Base-by-base conservation (phyloP, 2,888 invertebrate genomes). In the Bedellia somnulentella region DNA sequence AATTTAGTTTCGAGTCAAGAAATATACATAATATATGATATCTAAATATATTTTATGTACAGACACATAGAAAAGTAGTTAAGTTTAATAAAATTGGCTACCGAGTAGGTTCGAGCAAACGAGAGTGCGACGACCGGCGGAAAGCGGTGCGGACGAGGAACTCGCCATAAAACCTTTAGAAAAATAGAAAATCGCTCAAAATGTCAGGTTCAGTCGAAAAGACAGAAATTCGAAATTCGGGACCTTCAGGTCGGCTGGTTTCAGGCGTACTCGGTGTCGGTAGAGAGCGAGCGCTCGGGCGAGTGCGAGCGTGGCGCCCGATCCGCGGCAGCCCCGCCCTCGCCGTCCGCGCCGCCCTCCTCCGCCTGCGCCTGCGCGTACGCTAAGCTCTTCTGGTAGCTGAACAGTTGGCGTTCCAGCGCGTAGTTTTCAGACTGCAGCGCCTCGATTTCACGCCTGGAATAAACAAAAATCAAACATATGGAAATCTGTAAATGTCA, bases 351-450 rank as follows among this genome's bases (percentile, higher is more conserved):
- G 36, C 59, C 59, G 14, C 52, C 53, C 47, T 77, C 80, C 38
- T 70, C 75, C 38, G 77, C 80, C 49, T 73, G 79, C 26, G 85
- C 82, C 57, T 86, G 85, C 27, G 85, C 85, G 46, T 80, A 83
- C 27, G 87, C 85, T 37, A 89, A 78, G 50, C 86, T 86, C 60
- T 87, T 85, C 63, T 90, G 89, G 56, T 89, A 89, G 59, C 86
- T 87, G 73, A 89, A 86, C 39, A 90, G 64, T 59, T 90, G 89
- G 42, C 88, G 78, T 64, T 90, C 90, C 47, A 90, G 73, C 37
- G 85, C 85, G 59, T 87, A 86, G 57, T 90, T 90, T 60, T 90
- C 90, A n/a, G 87, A 83, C 56, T 89, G 89, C 29, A 90, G 76
- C 8, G 85, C 86, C 38, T 81, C 78, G 39, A 90, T 87, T 58